Conservation (phyloP, 2,797 vertebrate species). For the Calcarius lapponicus region DNA sequence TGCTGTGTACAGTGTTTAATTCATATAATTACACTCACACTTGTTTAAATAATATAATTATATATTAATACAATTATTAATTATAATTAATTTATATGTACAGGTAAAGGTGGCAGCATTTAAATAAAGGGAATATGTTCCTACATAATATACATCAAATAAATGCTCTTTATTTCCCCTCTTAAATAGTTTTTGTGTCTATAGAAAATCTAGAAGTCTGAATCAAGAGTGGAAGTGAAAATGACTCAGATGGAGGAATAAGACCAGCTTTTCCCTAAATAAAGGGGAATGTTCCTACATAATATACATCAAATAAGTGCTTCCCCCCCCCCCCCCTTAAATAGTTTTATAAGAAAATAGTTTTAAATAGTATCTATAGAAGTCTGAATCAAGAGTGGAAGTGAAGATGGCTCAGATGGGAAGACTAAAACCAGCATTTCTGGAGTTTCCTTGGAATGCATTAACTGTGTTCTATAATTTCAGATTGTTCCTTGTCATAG, state of each 20-base stretch:
- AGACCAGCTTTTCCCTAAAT: not conserved
- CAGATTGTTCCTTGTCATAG: constrained; percentile 96
- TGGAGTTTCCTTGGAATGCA: not conserved
- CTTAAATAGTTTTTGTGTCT: not conserved
- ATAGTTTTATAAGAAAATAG: not conserved
- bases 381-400: not conserved
- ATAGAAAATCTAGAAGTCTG: not conserved
- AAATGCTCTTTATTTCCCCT: not conserved
- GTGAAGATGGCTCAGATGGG: not conserved
- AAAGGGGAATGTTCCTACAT: not conserved
- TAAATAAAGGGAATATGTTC: not conserved
- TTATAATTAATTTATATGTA: not conserved
- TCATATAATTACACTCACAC: not conserved
- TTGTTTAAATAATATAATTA: not conserved
- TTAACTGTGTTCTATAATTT: constrained; percentile 21
- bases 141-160: not conserved
- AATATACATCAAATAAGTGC: not conserved
- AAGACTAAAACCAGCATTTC: not conserved
- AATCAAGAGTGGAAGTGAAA: not conserved
- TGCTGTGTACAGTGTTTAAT: not conserved
- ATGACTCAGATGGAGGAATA: not conserved
- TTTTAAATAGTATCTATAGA: not conserved
- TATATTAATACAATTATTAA: not conserved
- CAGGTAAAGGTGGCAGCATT: not conserved
- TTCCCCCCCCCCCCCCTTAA: not conserved